Percentiles rank a stretch among this genome's conserved stretches.
These are phyloP conservation scores for Lophura nycthemera DNA, from an alignment of 2,113 vertebrate species.

Conservation along the genomic window DNA sequence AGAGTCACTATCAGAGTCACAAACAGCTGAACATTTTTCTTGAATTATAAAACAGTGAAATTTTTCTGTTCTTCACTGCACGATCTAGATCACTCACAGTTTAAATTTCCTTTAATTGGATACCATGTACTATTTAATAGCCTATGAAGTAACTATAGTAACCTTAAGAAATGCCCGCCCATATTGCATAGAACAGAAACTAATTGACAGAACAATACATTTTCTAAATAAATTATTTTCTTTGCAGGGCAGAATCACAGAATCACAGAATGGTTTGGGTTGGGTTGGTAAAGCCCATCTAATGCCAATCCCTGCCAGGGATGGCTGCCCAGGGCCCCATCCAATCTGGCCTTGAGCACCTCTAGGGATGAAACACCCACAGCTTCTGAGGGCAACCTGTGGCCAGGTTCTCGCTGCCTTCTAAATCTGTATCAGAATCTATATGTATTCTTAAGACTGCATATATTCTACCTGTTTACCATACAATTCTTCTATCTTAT, in stretches of 20 bases:
- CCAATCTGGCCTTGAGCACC: no score
- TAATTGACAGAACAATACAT: neutral
- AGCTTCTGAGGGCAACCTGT: no score
- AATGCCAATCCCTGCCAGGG: no score
- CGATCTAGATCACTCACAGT: neutral
- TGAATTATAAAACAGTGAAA: neutral
- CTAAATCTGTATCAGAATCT: neutral
- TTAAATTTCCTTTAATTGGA: neutral
- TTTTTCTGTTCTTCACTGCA: neutral
- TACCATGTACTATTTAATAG: neutral
- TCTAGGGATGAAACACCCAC: no score
- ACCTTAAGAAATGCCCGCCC: neutral
- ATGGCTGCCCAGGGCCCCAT: no score
- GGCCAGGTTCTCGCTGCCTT: no score
- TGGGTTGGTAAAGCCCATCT: no score
- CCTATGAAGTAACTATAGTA: neutral
- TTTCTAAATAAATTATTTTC: neutral
- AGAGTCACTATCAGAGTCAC: neutral
- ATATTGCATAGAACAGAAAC: neutral
- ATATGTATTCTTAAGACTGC: neutral
- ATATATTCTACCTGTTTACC: neutral
- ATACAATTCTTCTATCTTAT: neutral
- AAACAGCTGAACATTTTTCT: neutral
- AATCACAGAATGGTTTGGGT: no score
- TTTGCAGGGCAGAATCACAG: neutral